Conservation (phyloP, 1,140 invertebrate genomes). For the Philotrypesis tridentata region DNA sequence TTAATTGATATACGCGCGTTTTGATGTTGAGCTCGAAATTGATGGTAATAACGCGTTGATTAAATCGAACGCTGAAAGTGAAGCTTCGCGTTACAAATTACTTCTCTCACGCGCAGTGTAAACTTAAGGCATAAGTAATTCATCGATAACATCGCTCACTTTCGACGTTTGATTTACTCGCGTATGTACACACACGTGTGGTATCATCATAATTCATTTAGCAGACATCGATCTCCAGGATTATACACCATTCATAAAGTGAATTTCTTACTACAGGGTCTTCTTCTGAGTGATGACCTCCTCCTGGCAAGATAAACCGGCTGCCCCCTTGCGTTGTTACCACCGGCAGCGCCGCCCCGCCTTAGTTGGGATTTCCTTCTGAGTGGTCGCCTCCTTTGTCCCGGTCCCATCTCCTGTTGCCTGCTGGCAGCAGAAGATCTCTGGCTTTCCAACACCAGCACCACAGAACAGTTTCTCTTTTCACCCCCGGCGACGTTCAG, state of each 20-base stretch:
- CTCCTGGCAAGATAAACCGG: conserved; percentile 70
- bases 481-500: conserved; percentile 37
- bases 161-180: not conserved
- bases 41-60: not conserved
- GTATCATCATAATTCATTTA: not conserved
- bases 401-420: conserved; percentile 27
- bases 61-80: not conserved
- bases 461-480: conserved; percentile 48
- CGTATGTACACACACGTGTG: not conserved
- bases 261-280: conserved; percentile 66
- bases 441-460: conserved; percentile 55
- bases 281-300: conserved; percentile 67
- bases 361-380: conserved; percentile 67
- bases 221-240: not conserved
- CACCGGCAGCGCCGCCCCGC: conserved; percentile 44
- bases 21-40: not conserved
- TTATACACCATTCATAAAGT: not conserved
- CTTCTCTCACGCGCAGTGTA: not conserved
- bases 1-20: not conserved
- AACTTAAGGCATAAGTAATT: not conserved
- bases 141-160: not conserved
- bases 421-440: not conserved
- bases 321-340: conserved; percentile 58
- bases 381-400: conserved; percentile 64
- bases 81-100: not conserved